Evolutionary conservation across 2,113 vertebrate species (phyloP).

Genomic region (Anser cygnoides): DNA sequence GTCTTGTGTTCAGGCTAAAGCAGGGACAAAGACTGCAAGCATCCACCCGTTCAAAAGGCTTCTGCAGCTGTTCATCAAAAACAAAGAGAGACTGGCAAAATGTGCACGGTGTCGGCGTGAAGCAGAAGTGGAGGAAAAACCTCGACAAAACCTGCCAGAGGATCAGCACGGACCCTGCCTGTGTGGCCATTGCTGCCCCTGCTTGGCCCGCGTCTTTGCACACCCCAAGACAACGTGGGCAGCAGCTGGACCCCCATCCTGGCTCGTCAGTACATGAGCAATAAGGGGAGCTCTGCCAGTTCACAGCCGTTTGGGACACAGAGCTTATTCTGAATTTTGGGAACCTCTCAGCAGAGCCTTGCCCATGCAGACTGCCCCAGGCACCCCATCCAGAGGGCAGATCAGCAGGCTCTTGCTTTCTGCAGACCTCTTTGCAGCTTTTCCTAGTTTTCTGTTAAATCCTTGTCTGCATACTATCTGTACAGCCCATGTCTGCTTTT

Average conservation of each 20-base stretch:
- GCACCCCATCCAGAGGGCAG: background rate
- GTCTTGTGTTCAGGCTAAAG: background rate
- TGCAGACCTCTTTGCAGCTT: background rate
- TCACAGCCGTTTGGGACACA: no score
- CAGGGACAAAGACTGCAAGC: rapidly evolving
- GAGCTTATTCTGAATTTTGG: background rate
- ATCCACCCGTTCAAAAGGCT: no score
- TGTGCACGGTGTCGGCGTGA: rapidly evolving
- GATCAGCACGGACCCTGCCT: no score
- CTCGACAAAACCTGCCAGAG: rapidly evolving
- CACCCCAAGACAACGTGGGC: background rate
- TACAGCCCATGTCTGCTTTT: background rate
- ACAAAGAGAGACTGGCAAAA: background rate
- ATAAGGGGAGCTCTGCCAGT: background rate
- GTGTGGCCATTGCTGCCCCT: rapidly evolving
- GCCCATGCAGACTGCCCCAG: background rate
- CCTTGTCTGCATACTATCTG: background rate
- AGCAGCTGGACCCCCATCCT: background rate
- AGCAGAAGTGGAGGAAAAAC: background rate
- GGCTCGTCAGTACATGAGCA: background rate
- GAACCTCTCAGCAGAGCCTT: background rate
- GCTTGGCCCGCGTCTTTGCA: background rate
- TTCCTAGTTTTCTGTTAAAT: background rate
- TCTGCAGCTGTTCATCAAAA: no score
- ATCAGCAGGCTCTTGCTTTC: background rate